These are phyloP conservation scores for Micropterix aruncella DNA, from an alignment of 2,888 invertebrate genomes.

Conservation along the genomic window DNA sequence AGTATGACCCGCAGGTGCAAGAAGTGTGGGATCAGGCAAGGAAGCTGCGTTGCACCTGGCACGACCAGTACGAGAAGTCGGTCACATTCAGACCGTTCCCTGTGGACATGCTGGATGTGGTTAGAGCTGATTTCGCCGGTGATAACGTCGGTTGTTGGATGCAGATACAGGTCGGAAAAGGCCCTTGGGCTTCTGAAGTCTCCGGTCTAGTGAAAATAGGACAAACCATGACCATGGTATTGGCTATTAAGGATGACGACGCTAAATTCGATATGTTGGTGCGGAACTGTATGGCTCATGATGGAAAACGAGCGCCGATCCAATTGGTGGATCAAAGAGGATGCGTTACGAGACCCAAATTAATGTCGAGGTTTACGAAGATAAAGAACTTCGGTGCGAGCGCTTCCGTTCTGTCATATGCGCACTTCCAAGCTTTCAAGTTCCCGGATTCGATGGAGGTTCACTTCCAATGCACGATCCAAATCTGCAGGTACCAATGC, in stretches of 20 bases:
- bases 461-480: slow-evolving; percentile 90
- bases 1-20: slow-evolving; percentile 87
- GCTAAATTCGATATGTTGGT: slow-evolving; percentile 93
- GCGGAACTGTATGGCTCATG: slow-evolving; percentile 87
- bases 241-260: slow-evolving; percentile 90
- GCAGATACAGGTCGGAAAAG: slow-evolving; percentile 92
- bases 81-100: slow-evolving; percentile 91
- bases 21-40: slow-evolving; percentile 94
- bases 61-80: slow-evolving; percentile 89
- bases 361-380: slow-evolving; percentile 89
- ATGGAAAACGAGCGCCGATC: slow-evolving; percentile 86
- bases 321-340: slow-evolving; percentile 87
- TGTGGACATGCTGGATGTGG: slow-evolving; percentile 89
- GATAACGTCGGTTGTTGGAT: slow-evolving; percentile 96
- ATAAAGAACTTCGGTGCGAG: slow-evolving; percentile 92
- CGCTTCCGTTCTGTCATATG: slow-evolving; percentile 82
- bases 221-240: slow-evolving; percentile 93
- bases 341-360: slow-evolving; percentile 81
- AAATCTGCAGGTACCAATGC: slow-evolving; percentile 85
- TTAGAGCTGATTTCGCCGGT: slow-evolving; percentile 88
- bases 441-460: slow-evolving; percentile 96
- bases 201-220: slow-evolving; percentile 90
- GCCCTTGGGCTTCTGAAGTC: slow-evolving; percentile 92
- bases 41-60: slow-evolving; percentile 87
- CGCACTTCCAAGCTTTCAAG: slow-evolving; percentile 91